Percentiles rank a stretch among this genome's conserved stretches.
Evolutionary conservation across 2,888 invertebrate species (phyloP).

Genomic region (Dione juno): DNA sequence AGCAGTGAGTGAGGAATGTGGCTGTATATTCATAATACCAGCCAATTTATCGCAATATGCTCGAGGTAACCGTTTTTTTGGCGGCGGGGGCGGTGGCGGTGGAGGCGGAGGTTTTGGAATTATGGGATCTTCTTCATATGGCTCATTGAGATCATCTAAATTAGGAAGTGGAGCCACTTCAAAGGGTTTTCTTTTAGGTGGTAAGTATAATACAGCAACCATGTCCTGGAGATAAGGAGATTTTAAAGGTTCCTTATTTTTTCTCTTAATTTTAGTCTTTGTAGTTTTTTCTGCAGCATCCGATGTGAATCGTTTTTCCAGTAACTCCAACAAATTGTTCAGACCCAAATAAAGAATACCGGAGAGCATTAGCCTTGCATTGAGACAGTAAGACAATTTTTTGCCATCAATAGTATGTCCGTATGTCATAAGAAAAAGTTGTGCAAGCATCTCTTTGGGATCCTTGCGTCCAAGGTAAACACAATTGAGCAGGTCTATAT

Average conservation of each 20-base stretch:
- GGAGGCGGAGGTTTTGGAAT: constrained; percentile 60
- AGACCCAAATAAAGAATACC: constrained; percentile 69
- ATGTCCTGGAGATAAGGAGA: constrained; percentile 71
- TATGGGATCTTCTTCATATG: constrained; percentile 64
- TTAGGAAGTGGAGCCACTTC: constrained; percentile 66
- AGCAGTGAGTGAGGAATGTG: constrained; percentile 51
- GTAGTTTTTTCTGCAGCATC: constrained; percentile 48
- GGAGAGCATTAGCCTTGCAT: constrained; percentile 68
- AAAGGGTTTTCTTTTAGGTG: constrained; percentile 51
- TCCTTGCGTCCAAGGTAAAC: constrained; percentile 62
- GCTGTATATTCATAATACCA: constrained; percentile 57
- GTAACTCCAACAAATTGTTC: constrained; percentile 57
- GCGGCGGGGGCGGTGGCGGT: constrained; percentile 67
- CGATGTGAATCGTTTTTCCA: constrained; percentile 62
- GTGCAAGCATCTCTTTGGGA: constrained; percentile 70
- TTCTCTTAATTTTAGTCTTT: constrained; percentile 54
- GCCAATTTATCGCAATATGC: constrained; percentile 66
- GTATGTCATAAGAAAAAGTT: constrained; percentile 61
- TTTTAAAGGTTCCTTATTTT: constrained; percentile 50
- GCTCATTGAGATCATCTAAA: constrained; percentile 65
- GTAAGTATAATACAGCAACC: constrained; percentile 60
- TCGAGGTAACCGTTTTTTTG: constrained; percentile 63
- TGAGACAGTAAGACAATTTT: constrained; percentile 60
- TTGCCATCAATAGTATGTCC: constrained; percentile 65
- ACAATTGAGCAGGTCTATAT: constrained; percentile 64